Conservation (phyloP, 2,888 invertebrate species). For the Odontomyia ornata region DNA sequence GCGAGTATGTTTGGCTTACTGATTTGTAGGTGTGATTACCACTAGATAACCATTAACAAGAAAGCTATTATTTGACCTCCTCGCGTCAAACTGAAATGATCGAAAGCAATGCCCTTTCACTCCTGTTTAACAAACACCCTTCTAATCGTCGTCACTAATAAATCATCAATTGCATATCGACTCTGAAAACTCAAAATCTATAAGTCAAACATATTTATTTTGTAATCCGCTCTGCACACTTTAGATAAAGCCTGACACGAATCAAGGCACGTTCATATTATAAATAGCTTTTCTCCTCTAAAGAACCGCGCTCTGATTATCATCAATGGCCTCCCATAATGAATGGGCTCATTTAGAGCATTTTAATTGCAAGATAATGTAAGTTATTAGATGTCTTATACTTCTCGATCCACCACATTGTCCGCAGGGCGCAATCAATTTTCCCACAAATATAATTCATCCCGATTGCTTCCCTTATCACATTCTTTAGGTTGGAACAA, state of each 20-base stretch:
- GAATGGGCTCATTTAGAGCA: neutral
- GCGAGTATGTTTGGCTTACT: too few species aligned
- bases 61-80: too few species aligned
- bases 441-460: conserved; percentile 34
- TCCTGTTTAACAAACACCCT: too few species aligned
- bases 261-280: neutral
- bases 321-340: neutral
- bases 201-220: neutral
- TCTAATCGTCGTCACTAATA: too few species aligned
- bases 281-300: neutral
- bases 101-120: too few species aligned
- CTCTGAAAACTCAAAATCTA: too few species aligned
- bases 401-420: neutral
- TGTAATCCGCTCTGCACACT: neutral
- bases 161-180: too few species aligned
- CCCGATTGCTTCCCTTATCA: conserved; percentile 9
- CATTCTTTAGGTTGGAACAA: neutral
- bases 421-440: neutral
- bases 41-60: too few species aligned
- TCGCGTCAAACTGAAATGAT: too few species aligned
- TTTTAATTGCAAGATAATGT: conserved; percentile 24
- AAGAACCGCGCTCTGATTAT: neutral
- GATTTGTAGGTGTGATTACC: too few species aligned
- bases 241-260: neutral
- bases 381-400: neutral